Evolutionary conservation across 2,888 invertebrate genomes (phyloP), one percentile per base, ranked within the genome.

Genomic region (Drosophila pegasa): DNA sequence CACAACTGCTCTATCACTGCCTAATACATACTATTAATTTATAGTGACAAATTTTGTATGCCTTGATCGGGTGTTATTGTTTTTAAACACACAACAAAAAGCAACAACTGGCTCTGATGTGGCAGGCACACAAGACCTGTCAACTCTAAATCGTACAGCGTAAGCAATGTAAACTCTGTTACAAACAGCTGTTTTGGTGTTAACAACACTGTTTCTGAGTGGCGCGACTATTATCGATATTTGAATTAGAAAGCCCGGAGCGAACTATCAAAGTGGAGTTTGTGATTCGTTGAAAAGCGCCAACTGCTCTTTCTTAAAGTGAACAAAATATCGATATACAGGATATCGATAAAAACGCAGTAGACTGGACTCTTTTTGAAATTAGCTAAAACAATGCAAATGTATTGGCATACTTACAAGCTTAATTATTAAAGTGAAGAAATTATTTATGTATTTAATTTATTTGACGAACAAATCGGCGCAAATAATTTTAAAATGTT

Each of bases 81-180:
- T 81, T 75, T 81, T 75, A 66, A 71, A 71, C 52, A 62, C 63
- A 83, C 56, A 76, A 71, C 68, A 68, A 73, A 68, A 68, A 60
- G 45, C 74, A 75, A 75, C 67, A 77, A 72, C 54, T 57, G 64
- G 64, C 41, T 75, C 63, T 81, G 82, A 81, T 80, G 85, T 80
- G 85, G 80, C 80, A 80, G 54, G 22, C 47, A 27, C 3, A 14
- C n/a, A 33, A 35, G 3, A 27, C 57, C 25, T 54, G 75, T 45
- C 67, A 75, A 75, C 78, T 60, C 75, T 75, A 20, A 8, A 20
- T 18, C 1, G 9, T 41, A 76, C 61, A 59, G 31, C 8, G 2
- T 1, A 38, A 41, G 62, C 78, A 72, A 50, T 40, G 78, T 41
- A 33, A 67, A 50, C 73, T 60, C 67, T 72, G 48, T 60, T 47